Conservation (phyloP, 2,888 invertebrate species). For the Hoplodrina ambigua region DNA sequence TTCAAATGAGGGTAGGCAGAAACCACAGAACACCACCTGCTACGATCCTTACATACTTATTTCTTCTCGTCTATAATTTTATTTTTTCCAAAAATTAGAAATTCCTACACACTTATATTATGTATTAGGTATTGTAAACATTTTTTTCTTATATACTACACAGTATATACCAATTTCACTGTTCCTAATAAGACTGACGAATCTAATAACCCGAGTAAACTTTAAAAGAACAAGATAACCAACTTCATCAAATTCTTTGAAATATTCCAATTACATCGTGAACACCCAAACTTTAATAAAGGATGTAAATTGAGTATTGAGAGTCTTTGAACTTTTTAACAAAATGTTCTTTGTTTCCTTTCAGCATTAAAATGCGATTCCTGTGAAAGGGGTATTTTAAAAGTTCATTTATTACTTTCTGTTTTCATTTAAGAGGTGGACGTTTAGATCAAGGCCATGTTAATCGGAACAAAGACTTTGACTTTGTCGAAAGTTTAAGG, state of each 20-base stretch:
- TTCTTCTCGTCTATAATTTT: too few relatives aligned
- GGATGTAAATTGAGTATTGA: constrained; percentile 50
- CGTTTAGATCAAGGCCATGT: constrained; percentile 7
- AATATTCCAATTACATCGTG: constrained; percentile 46
- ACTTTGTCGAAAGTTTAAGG: not conserved
- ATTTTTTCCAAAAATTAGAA: too few relatives aligned
- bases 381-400: constrained; percentile 16
- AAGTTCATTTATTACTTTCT: constrained; percentile 52
- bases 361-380: constrained; percentile 43
- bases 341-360: constrained; percentile 53
- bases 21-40: too few relatives aligned
- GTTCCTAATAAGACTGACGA: not conserved
- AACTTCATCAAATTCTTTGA: constrained; percentile 22
- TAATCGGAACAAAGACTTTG: not conserved
- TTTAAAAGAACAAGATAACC: not conserved
- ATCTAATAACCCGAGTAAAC: not conserved
- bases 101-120: too few relatives aligned
- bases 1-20: too few relatives aligned
- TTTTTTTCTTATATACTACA: too few relatives aligned
- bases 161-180: too few relatives aligned
- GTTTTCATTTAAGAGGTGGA: constrained; percentile 39
- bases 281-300: constrained; percentile 55
- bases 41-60: too few relatives aligned
- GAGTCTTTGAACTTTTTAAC: constrained; percentile 45
- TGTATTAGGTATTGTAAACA: too few relatives aligned